phyloP scores from a whole-genome alignment of 2,113 vertebrate species.

The Rhadina sibilatrix region DNA sequence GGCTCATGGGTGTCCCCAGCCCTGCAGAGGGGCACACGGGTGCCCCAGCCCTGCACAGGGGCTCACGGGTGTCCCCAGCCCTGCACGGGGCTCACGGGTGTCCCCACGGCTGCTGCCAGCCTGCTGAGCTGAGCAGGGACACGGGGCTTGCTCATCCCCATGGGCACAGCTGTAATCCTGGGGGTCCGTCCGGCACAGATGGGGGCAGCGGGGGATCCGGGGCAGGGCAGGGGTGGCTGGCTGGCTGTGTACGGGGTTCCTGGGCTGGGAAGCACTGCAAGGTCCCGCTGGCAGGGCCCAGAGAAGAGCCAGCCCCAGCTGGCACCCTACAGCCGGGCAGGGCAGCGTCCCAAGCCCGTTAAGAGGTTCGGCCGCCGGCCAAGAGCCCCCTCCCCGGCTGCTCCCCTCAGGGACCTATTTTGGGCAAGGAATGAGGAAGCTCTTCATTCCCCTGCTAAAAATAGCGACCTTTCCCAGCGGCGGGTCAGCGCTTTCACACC shows the following conservation, averaged over 20 bases:
- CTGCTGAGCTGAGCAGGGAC: neutral
- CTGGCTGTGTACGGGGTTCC: accelerated
- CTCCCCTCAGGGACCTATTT: neutral
- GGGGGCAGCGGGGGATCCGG: neutral
- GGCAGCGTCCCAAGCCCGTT: neutral
- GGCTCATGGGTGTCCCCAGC: no score
- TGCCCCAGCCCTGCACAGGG: no score
- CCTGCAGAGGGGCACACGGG: no score
- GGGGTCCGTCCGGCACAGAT: accelerated
- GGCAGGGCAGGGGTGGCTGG: neutral
- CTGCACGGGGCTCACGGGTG: neutral
- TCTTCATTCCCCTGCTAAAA: constrained; percentile 45
- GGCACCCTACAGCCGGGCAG: neutral
- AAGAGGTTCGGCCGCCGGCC: neutral
- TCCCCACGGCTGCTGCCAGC: neutral
- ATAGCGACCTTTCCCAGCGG: constrained; percentile 23
- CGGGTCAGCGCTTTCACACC: neutral
- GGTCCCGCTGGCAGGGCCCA: neutral
- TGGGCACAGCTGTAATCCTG: accelerated
- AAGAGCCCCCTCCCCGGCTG: neutral
- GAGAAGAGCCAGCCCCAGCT: neutral
- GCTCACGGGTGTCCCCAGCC: no score
- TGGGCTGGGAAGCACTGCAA: neutral
- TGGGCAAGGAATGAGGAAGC: constrained; percentile 52
- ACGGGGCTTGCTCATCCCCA: accelerated